phyloP scores from a whole-genome alignment of 1,140 invertebrate species.

The fruit fly (Drosophila melanogaster) region Release_6_plus_ISO1_MT NT_033777.3:17974001-17974500 shows the following conservation, averaged over 20 bases:
- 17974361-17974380: constrained; percentile 18
- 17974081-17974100: background rate
- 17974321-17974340: background rate
- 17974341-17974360: constrained; percentile 52
- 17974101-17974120: background rate
- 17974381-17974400: background rate
- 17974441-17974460: constrained; percentile 77
- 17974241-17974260: no score
- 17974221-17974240: no score
- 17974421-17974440: constrained; percentile 64
- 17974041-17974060: constrained; percentile 3
- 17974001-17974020: constrained; percentile 54
- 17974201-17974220: no score
- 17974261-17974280: background rate
- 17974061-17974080: background rate
- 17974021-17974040: constrained; percentile 16
- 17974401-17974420: background rate
- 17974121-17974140: no score
- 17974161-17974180: no score
- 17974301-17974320: constrained; percentile 73
- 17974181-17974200: no score
- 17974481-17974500: constrained; percentile 9
- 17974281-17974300: constrained; percentile 50
- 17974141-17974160: no score
- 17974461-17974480: constrained; percentile 74